Percentiles rank a stretch among this genome's conserved stretches.
Evolutionary conservation across 2,797 vertebrate species (phyloP).

Genomic region (Mastacembelus armatus): DNA sequence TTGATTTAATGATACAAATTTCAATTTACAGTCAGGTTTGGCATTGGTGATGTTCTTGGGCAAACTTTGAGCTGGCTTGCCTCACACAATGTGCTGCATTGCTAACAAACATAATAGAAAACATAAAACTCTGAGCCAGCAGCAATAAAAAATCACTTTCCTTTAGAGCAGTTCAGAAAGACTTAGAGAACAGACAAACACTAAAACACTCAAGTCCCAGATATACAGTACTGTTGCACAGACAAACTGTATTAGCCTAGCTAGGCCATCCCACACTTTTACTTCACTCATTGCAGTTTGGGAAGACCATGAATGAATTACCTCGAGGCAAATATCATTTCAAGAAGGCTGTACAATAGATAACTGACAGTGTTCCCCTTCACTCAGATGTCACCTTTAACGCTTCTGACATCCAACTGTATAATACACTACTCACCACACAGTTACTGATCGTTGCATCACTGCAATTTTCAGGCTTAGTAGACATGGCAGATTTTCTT

Average conservation of each 20-base stretch:
- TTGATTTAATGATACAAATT: constrained; percentile 36
- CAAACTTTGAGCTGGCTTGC: background rate
- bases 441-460: background rate
- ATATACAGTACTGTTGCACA: constrained; percentile 6
- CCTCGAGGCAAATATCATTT: constrained; percentile 24
- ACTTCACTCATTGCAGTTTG: constrained; percentile 20
- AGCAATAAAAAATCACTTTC: constrained; percentile 27
- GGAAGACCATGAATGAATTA: constrained; percentile 26
- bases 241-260: background rate
- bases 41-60: constrained; percentile 15
- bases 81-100: background rate
- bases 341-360: constrained; percentile 19
- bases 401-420: background rate
- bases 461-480: background rate
- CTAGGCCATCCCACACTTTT: constrained; percentile 27
- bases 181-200: constrained; percentile 23
- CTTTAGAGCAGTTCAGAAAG: constrained; percentile 38
- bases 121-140: constrained; percentile 34
- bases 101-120: constrained; percentile 43
- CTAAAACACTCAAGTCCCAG: constrained; percentile 25
- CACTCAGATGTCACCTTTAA: constrained; percentile 22
- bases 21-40: constrained; percentile 30
- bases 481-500: background rate
- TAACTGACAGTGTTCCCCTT: constrained; percentile 16
- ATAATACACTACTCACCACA: background rate